Evolutionary conservation across 2,113 vertebrate genomes (phyloP).

Genomic region (Saimiri boliviensis): DNA sequence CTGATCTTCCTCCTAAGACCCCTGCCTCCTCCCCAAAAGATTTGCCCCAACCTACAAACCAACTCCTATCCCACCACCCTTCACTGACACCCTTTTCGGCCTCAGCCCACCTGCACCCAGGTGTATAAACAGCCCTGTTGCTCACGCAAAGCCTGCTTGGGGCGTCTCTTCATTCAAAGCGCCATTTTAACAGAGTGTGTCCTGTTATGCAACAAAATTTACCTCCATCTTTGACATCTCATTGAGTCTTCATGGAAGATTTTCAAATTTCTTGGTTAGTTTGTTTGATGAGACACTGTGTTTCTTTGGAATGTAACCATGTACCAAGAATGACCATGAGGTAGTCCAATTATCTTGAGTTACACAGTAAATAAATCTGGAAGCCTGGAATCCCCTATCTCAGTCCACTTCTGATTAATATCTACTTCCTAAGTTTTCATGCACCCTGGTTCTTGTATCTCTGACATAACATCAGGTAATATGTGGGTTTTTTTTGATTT

Average conservation of each 20-base stretch:
- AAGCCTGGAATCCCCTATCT: neutral
- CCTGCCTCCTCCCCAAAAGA: too few species aligned
- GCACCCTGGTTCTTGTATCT: neutral
- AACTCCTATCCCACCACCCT: too few species aligned
- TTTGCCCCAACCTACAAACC: too few species aligned
- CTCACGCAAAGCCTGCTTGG: too few species aligned
- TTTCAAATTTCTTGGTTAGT: neutral
- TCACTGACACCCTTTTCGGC: too few species aligned
- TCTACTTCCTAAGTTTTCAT: neutral
- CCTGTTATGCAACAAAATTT: neutral
- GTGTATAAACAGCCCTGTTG: too few species aligned
- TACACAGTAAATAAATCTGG: neutral
- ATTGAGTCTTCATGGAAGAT: neutral
- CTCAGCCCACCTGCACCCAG: too few species aligned
- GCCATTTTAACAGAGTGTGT: neutral
- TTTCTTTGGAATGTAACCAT: neutral
- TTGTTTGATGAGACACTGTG: neutral
- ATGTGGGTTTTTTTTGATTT: neutral
- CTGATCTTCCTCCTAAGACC: too few species aligned
- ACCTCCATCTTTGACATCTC: neutral
- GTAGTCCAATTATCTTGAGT: neutral
- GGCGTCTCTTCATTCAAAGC: too few species aligned
- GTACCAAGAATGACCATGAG: neutral
- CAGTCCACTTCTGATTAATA: neutral
- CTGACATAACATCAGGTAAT: neutral